These are phyloP conservation scores for Phyto melanocephala DNA, from an alignment of 2,888 invertebrate species.

Conservation along the genomic window DNA sequence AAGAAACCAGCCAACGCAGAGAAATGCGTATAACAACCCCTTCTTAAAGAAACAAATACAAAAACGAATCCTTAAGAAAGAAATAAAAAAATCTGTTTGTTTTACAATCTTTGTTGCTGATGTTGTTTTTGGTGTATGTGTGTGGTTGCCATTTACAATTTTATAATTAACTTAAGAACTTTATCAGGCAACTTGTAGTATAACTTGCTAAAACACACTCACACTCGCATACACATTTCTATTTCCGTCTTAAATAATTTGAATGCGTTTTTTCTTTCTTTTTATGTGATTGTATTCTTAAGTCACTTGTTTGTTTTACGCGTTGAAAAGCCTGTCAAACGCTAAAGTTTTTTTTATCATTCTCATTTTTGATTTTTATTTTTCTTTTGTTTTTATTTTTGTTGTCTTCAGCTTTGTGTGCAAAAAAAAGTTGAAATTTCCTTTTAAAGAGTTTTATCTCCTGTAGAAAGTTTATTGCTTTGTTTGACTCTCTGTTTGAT, in stretches of 20 bases:
- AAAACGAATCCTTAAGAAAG: slow-evolving; percentile 31
- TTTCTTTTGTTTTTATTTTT: slow-evolving; percentile 31
- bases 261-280: not conserved
- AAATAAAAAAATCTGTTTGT: slow-evolving; percentile 50
- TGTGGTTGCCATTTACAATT: slow-evolving; percentile 72
- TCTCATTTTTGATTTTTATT: slow-evolving; percentile 13
- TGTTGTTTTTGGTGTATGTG: slow-evolving; percentile 68
- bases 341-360: slow-evolving; percentile 36
- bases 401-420: slow-evolving; percentile 15
- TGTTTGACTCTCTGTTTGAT: slow-evolving; percentile 49
- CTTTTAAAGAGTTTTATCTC: slow-evolving; percentile 57
- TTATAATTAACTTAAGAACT: slow-evolving; percentile 74
- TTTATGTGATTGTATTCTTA: slow-evolving; percentile 19
- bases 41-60: slow-evolving; percentile 1
- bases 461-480: slow-evolving; percentile 55
- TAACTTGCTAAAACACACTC: slow-evolving; percentile 42
- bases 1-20: not conserved
- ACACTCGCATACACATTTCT: not conserved
- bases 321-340: slow-evolving; percentile 59
- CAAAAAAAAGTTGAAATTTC: slow-evolving; percentile 31
- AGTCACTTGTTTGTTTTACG: slow-evolving; percentile 55
- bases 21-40: slow-evolving; percentile 35
- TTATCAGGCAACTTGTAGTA: slow-evolving; percentile 62
- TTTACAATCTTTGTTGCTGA: slow-evolving; percentile 9
- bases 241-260: slow-evolving; percentile 17